Base-by-base conservation (phyloP, 2,113 vertebrate species). In the Stegastes partitus region DNA sequence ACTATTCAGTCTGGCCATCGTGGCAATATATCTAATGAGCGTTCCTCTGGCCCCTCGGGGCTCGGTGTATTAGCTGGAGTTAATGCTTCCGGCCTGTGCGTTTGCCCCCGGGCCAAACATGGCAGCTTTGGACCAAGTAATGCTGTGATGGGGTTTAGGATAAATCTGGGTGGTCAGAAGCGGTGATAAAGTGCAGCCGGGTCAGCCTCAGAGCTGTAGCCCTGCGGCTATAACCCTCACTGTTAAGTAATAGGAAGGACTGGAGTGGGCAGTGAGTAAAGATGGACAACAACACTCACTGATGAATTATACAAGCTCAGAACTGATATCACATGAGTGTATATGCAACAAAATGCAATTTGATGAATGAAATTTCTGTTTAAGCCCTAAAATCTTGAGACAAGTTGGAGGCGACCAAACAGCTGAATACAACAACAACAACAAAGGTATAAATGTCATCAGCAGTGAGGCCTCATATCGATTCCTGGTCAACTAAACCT, bases 151-250 rank as follows among this genome's bases (percentile, higher is more conserved):
- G 56, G 75, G 72, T 84, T 86, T 74, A 59, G 73, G 84, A 70
- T 84, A 82, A 90, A 83, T 87, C 87, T 93, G 93, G 93, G 91
- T 93, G 92, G 93, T 90, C 93, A 87, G 76, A 72, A 83, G 64
- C 75, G 75, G 85, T 76, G 85, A 91, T 92, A 91, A 90, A 91
- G 86, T 85, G 76, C 83, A 76, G 54, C 56, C 15, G 56, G 82
- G 87, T 86, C 84, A 89, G 73, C 16, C 19, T 72, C 65, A 50
- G 66, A 81, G 83, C 72, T 78, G 79, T 68, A 79, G 64, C 72
- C 80, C 86, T 69, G 77, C 25, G 55, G 87, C 61, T 22, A 54
- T 53, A 14, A 71, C 21, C 68, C 71, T 79, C 71, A 68, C 47
- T 76, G 73, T 88, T 88, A 83, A 89, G 69, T 69, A 83, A 84